phyloP scores from a whole-genome alignment of 2,888 invertebrate species.

The Ophioninae sp. region DNA sequence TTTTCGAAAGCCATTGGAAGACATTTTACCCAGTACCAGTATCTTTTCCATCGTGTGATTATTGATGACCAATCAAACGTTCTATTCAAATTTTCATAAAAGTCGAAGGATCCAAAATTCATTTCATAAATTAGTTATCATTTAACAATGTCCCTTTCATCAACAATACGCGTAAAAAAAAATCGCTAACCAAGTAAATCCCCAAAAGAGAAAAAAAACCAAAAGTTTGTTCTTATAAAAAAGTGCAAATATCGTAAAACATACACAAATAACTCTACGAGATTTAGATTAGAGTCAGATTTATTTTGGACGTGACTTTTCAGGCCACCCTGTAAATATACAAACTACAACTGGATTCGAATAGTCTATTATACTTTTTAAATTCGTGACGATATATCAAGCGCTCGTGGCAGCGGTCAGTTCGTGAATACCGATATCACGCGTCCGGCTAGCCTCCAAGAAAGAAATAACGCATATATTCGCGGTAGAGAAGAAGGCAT shows the following conservation, averaged over 20 bases:
- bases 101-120: too few species aligned
- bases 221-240: neutral
- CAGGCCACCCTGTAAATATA: neutral
- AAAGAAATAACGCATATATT: conserved; percentile 29
- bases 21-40: too few species aligned
- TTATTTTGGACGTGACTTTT: neutral
- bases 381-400: conserved; percentile 79
- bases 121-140: too few species aligned
- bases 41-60: too few species aligned
- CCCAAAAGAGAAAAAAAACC: neutral
- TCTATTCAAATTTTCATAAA: too few species aligned
- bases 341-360: conserved; percentile 54
- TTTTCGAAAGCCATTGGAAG: too few species aligned
- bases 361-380: conserved; percentile 76
- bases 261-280: neutral
- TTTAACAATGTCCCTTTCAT: too few species aligned
- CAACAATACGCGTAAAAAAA: too few species aligned
- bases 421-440: conserved; percentile 59
- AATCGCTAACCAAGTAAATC: too few species aligned
- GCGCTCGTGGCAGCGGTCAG: conserved; percentile 76
- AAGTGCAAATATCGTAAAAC: neutral
- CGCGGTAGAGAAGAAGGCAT: conserved; percentile 25
- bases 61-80: too few species aligned
- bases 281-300: neutral
- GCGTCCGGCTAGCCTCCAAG: conserved; percentile 40